phyloP scores from a whole-genome alignment of 2,888 invertebrate genomes.

The Torymus aiolomorphi region DNA sequence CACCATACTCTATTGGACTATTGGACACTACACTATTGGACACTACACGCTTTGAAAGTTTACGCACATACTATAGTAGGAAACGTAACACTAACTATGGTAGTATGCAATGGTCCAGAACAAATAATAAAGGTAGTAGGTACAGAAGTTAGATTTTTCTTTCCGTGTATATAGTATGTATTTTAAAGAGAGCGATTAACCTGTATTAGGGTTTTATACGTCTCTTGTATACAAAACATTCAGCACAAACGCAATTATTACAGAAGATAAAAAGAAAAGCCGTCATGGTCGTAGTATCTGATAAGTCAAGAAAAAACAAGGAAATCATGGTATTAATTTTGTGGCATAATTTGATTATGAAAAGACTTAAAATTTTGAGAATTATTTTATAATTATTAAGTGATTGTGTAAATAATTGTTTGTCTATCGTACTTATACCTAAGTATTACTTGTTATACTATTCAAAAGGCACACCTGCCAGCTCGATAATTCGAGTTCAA shows the following conservation, averaged over 20 bases:
- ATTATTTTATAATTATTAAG: background rate
- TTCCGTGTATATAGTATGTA: too few species aligned
- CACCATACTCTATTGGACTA: too few species aligned
- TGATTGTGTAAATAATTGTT: constrained; percentile 39
- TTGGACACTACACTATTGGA: too few species aligned
- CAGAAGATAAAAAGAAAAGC: constrained; percentile 31
- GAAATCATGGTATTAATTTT: constrained; percentile 41
- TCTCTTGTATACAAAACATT: constrained; percentile 2
- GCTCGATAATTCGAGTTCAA: constrained; percentile 3
- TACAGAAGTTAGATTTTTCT: too few species aligned
- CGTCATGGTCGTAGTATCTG: constrained; percentile 20
- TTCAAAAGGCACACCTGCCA: background rate
- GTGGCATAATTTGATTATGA: constrained; percentile 32
- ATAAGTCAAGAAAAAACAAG: constrained; percentile 21
- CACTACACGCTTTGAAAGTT: too few species aligned
- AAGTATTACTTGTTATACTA: constrained; percentile 39
- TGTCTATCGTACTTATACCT: constrained; percentile 22
- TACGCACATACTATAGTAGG: too few species aligned
- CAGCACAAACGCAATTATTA: constrained; percentile 9
- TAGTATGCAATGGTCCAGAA: too few species aligned
- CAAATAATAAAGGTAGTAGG: too few species aligned
- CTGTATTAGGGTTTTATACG: constrained; percentile 33
- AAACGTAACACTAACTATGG: too few species aligned
- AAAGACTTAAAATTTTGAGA: constrained; percentile 39
- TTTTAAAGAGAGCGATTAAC: background rate